These are phyloP conservation scores for Diabrotica undecimpunctata DNA, from an alignment of 1,140 invertebrate species.

Conservation along the genomic window DNA sequence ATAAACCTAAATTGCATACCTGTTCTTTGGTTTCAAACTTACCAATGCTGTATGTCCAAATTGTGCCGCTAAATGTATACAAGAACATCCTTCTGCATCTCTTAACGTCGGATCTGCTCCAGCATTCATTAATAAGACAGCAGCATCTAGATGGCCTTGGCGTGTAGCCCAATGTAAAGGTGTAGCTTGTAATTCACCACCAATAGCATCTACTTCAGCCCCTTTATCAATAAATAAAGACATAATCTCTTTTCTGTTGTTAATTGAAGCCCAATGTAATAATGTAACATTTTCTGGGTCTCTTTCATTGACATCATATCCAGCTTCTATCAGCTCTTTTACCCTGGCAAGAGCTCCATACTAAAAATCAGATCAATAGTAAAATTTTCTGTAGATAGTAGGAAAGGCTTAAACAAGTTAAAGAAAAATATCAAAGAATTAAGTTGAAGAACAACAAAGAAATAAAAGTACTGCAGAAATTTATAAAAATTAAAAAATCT, in stretches of 20 bases:
- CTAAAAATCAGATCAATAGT: conserved; percentile 49
- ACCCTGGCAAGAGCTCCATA: conserved; percentile 84
- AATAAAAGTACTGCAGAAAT: no score
- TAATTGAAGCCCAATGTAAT: conserved; percentile 99
- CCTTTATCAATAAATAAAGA: conserved; percentile 68
- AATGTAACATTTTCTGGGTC: conserved; percentile 91
- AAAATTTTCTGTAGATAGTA: not conserved
- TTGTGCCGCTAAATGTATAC: conserved; percentile 94
- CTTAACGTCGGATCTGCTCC: conserved; percentile 90
- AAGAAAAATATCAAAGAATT: not conserved
- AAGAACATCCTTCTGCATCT: conserved; percentile 94
- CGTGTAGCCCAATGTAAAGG: conserved; percentile 97
- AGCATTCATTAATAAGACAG: conserved; percentile 85
- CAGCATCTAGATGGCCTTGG: conserved; percentile 91
- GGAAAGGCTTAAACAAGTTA: not conserved
- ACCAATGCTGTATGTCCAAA: conserved; percentile 94
- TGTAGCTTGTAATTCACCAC: conserved; percentile 92
- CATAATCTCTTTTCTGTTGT: conserved; percentile 91
- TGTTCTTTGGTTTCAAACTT: not conserved
- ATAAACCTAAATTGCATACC: no score
- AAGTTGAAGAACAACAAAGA: not conserved
- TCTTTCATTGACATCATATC: conserved; percentile 85
- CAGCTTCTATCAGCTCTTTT: conserved; percentile 80
- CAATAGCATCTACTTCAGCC: conserved; percentile 88
- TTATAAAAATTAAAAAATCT: no score